Evolutionary conservation across 2,888 invertebrate species (phyloP), one percentile per base, ranked within the genome.

Genomic region (Drosophila yooni): DNA sequence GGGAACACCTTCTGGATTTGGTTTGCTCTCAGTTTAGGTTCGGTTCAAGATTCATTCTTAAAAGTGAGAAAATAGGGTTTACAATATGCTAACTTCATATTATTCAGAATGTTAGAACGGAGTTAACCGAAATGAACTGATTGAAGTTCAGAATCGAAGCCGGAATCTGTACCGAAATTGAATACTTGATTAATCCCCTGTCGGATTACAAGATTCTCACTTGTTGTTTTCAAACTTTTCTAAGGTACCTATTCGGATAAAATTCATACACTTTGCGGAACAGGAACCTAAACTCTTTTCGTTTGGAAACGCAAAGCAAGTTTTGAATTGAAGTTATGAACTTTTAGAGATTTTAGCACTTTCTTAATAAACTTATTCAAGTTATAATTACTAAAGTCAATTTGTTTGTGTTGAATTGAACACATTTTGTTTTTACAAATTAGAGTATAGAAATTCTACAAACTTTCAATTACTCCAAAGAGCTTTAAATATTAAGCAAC

Each of bases 1-100:
- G 51, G 46, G 25, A 46, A 25, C 25, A 25, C 52, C 25, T 53
- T 46, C 62, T 52, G 36, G 70, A 56, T 61, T 58, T 76, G 52
- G 38, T 48, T 60, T 53, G 36, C 52, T 53, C 52, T 34, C 11
- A 34, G 53, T 69, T 62, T 34, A 36, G 21, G 7, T 21, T 46
- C 46, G 7, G 3, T 46, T 46, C 21, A 21, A 21, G 8, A 25
- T 46, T 15, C 1, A 25, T 46, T 46, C 21, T 15, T 27, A 34
- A 33, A n/a, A 3, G 13, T 34, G 13, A 5, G 13, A 2, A 34
- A 34, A 34, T 34, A 11, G 13, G 34, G 13, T 0, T 34, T 34
- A 34, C 13, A 34, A 34, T 13, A 34, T 34, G 34, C 13, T 34
- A 13, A 34, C 5, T 34, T 13, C 4, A 1, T 34, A 13, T 13